These are phyloP conservation scores for Drosophila gaucha DNA, from an alignment of 2,888 invertebrate genomes.

Conservation along the genomic window DNA sequence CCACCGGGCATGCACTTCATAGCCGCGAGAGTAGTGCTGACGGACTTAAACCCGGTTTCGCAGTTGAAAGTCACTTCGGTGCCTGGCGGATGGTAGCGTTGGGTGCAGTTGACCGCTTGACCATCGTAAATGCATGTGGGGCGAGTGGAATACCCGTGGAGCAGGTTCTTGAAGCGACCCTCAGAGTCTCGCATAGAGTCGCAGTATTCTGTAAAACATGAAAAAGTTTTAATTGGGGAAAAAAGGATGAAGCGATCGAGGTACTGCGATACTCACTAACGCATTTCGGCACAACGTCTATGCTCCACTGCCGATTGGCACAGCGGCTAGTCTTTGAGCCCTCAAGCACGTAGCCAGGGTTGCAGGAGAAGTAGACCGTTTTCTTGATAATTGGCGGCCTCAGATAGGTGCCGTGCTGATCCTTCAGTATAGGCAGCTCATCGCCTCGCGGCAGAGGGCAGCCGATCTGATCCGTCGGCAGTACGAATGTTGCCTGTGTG, in stretches of 20 bases:
- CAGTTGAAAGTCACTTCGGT: slow-evolving; percentile 62
- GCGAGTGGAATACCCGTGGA: slow-evolving; percentile 62
- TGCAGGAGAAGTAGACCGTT: slow-evolving; percentile 56
- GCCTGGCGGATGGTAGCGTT: slow-evolving; percentile 59
- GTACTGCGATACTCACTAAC: slow-evolving; percentile 56
- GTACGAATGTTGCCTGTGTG: background rate
- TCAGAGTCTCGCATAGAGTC: slow-evolving; percentile 23
- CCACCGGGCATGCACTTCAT: slow-evolving; percentile 54
- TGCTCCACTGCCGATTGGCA: slow-evolving; percentile 55
- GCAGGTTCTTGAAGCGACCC: slow-evolving; percentile 26
- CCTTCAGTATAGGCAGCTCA: slow-evolving; percentile 54
- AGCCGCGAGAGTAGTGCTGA: slow-evolving; percentile 19
- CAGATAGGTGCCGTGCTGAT: slow-evolving; percentile 30
- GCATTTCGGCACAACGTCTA: slow-evolving; percentile 54
- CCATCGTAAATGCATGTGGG: slow-evolving; percentile 49
- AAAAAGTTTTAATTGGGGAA: too few species aligned
- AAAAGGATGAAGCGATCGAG: background rate
- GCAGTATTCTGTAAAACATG: slow-evolving; percentile 50
- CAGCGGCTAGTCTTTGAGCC: slow-evolving; percentile 49
- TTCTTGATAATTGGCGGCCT: slow-evolving; percentile 42
- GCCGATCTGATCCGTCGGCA: slow-evolving; percentile 20
- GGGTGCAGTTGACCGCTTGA: slow-evolving; percentile 41
- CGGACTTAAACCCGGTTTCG: slow-evolving; percentile 52
- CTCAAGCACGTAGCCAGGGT: slow-evolving; percentile 41
- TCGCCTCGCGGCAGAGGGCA: slow-evolving; percentile 52